phyloP scores from a whole-genome alignment of 1,140 invertebrate species.

The Drosophila tani region DNA sequence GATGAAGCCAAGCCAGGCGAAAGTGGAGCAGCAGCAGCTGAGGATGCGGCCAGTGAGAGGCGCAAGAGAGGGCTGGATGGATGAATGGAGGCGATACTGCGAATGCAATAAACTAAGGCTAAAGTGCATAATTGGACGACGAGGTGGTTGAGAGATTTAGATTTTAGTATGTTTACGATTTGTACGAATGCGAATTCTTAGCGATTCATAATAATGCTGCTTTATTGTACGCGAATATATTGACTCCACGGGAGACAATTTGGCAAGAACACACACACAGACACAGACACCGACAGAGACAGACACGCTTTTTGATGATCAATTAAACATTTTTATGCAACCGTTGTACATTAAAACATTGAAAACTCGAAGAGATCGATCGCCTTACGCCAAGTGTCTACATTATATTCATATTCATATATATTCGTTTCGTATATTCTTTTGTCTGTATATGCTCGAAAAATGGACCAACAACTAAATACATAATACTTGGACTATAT shows the following conservation, averaged over 20 bases:
- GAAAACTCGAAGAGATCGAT: slow-evolving; percentile 43
- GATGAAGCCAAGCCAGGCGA: slow-evolving; percentile 26
- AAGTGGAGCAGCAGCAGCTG: slow-evolving; percentile 57
- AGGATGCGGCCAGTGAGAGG: not conserved
- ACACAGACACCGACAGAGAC: slow-evolving; percentile 34
- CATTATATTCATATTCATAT: slow-evolving; percentile 31
- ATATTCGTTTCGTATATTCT: slow-evolving; percentile 58
- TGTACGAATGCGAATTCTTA: slow-evolving; percentile 58
- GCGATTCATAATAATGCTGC: slow-evolving; percentile 67
- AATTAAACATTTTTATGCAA: slow-evolving; percentile 79
- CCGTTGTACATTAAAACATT: slow-evolving; percentile 50
- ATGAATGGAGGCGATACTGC: slow-evolving; percentile 36
- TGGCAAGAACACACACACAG: slow-evolving; percentile 47
- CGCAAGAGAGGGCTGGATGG: not conserved
- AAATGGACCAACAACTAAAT: slow-evolving; percentile 83
- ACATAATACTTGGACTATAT: slow-evolving; percentile 79
- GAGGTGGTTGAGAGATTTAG: slow-evolving; percentile 52
- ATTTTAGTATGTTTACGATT: slow-evolving; percentile 43
- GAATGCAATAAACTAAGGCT: slow-evolving; percentile 61
- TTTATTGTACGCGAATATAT: slow-evolving; percentile 71
- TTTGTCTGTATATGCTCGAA: slow-evolving; percentile 58
- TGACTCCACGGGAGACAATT: slow-evolving; percentile 74
- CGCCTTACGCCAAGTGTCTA: slow-evolving; percentile 26
- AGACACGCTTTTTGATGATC: slow-evolving; percentile 60
- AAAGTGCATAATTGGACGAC: slow-evolving; percentile 51